These are phyloP conservation scores for Scomber japonicus DNA, from an alignment of 2,113 vertebrate species.

Conservation along the genomic window DNA sequence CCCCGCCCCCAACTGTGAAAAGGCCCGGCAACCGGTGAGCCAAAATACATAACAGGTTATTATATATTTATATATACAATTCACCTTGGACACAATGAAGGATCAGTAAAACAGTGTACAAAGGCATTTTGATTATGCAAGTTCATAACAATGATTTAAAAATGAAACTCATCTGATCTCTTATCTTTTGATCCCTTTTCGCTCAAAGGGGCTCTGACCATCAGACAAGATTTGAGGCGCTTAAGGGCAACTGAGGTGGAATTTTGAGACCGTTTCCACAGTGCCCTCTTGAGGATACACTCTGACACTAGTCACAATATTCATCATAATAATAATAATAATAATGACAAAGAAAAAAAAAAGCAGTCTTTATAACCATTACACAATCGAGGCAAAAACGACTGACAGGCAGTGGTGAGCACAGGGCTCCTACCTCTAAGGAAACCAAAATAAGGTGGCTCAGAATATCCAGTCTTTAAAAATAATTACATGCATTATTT, in stretches of 20 bases:
- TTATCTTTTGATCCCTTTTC: slow-evolving; percentile 65
- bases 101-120: slow-evolving; percentile 82
- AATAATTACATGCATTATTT: slow-evolving; percentile 80
- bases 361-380: slow-evolving; percentile 73
- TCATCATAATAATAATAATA: slow-evolving; percentile 60
- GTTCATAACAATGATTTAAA: slow-evolving; percentile 81
- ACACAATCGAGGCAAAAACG: slow-evolving; percentile 79
- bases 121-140: slow-evolving; percentile 82
- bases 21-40: slow-evolving; percentile 74
- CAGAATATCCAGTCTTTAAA: slow-evolving; percentile 81
- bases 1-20: slow-evolving; percentile 69
- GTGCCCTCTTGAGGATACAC: slow-evolving; percentile 79
- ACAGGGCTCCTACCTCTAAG: slow-evolving; percentile 74
- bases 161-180: slow-evolving; percentile 74
- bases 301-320: slow-evolving; percentile 78
- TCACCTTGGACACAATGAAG: slow-evolving; percentile 80
- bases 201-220: slow-evolving; percentile 62
- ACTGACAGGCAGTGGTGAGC: slow-evolving; percentile 78
- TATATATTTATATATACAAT: slow-evolving; percentile 85
- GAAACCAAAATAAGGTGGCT: slow-evolving; percentile 78
- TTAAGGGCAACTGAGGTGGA: slow-evolving; percentile 78
- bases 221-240: slow-evolving; percentile 78
- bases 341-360: slow-evolving; percentile 60
- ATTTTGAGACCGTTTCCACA: slow-evolving; percentile 77
- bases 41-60: slow-evolving; percentile 81